Evolutionary conservation across 2,113 vertebrate species (phyloP).

Genomic region (Reinhardtius hippoglossoides): DNA sequence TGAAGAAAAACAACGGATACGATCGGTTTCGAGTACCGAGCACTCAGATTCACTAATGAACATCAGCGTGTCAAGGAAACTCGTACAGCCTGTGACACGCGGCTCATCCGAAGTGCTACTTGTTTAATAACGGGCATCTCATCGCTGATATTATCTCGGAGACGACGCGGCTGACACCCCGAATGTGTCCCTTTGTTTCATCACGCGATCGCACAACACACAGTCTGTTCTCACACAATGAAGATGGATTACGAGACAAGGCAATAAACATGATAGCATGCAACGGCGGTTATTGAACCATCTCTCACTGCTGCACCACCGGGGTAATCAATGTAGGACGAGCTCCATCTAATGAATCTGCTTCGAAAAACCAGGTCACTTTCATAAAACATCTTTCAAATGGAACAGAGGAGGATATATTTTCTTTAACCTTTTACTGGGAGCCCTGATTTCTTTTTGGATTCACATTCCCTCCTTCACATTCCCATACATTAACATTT

Average conservation of each 20-base stretch:
- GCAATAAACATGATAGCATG: conserved; percentile 56
- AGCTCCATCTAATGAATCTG: conserved; percentile 32
- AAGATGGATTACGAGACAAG: conserved; percentile 54
- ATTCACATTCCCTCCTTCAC: neutral
- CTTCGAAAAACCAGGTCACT: conserved; percentile 27
- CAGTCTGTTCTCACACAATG: conserved; percentile 33
- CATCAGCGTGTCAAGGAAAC: neutral
- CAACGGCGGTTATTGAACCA: conserved; percentile 44
- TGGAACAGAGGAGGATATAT: neutral
- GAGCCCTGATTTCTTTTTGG: neutral
- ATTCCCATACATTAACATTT: too few species aligned
- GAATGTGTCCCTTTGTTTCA: conserved; percentile 32
- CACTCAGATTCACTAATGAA: neutral
- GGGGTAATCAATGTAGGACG: conserved; percentile 34
- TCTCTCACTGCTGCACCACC: conserved; percentile 46
- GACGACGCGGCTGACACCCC: conserved; percentile 35
- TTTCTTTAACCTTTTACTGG: neutral
- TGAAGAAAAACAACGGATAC: too few species aligned
- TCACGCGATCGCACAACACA: conserved; percentile 36
- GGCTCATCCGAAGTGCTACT: conserved; percentile 4
- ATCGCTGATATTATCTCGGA: conserved; percentile 26
- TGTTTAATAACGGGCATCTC: conserved; percentile 12
- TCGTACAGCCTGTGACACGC: conserved; percentile 2
- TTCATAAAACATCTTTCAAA: conserved; percentile 21
- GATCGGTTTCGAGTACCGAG: too few species aligned